A percentile compares a stretch with the other conserved stretches of the same genome.
These are phyloP conservation scores for Rostratula benghalensis DNA, from an alignment of 2,113 vertebrate species.

Conservation along the genomic window DNA sequence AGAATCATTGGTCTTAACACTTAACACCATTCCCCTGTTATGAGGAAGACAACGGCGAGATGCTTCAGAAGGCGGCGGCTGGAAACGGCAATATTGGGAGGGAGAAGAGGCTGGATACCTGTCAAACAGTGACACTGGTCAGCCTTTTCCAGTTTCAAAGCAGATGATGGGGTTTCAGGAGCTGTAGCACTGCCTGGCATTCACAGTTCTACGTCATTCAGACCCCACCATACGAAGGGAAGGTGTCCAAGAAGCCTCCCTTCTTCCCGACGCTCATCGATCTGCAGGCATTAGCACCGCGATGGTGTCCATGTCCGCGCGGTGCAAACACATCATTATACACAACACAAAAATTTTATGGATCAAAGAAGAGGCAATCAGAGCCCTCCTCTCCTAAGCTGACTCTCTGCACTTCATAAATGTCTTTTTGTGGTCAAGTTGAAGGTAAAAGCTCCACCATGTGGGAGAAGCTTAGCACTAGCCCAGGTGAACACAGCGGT, in stretches of 20 bases:
- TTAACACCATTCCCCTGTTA: background rate
- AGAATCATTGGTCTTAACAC: background rate
- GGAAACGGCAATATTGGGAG: background rate
- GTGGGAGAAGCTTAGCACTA: conserved; percentile 66
- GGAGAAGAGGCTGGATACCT: background rate
- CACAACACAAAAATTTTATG: background rate
- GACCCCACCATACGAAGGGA: rapidly evolving
- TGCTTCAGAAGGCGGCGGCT: background rate
- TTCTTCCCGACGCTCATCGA: background rate
- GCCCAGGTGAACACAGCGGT: background rate
- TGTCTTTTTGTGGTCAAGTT: conserved; percentile 43
- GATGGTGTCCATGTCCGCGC: rapidly evolving
- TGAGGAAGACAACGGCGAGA: background rate
- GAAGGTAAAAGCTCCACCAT: conserved; percentile 69
- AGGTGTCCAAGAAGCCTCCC: background rate
- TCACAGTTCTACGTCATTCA: background rate
- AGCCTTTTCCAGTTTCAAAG: background rate
- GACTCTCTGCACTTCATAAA: background rate
- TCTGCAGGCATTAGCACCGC: background rate
- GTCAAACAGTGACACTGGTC: rapidly evolving
- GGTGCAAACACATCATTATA: background rate
- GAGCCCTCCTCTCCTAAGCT: background rate
- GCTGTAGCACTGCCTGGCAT: background rate
- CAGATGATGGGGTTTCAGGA: background rate
- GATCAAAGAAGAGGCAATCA: background rate